Evolutionary conservation across 1,140 invertebrate genomes (phyloP), one percentile per base, ranked within the genome.

Genomic region (Lucilia cuprina): DNA sequence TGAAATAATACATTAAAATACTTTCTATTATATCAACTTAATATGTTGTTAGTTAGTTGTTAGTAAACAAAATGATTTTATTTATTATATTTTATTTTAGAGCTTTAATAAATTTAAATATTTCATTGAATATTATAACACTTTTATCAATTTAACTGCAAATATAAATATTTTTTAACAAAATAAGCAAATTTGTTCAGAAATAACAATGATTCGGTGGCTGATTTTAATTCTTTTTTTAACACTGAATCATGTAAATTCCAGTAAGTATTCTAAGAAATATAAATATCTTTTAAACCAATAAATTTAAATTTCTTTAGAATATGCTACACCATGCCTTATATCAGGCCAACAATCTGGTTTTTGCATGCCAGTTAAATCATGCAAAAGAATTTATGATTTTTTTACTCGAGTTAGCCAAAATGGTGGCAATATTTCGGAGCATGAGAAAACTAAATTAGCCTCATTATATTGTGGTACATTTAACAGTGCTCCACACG

Each of bases 181-280:
- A 30, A 30, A 30, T 30, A 30, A 30, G 3, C 25, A 30, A 30
- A 30, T 30, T 30, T 30, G 25, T 30, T 30, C 25, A 41, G 10
- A 2, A 60, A 17, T 60, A 84, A 47, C 83, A 87, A 30, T 21
- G 86, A 89, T 87, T 86, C 83, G 92, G 92, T 74, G 14, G n/a
- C 50, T 55, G 5, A 60, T 60, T 30, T n/a, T 17, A 60, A 60
- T 60, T 2, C 14, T 60, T 5, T 4, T 14, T 17, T n/a, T 60
- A 60, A n/a, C n/a, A 17, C 5, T n/a, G 55, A n/a, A 7, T 60
- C 2, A 60, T 17, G 55, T 60, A 60, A 17, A n/a, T 14, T 17
- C 14, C 55, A 7, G 55, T 60, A 60, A 60, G 55, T 60, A n/a
- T 60, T 60, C 25, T 30, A 30, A 30, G n/a, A 17, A 60, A 17